Evolutionary conservation across 1,140 invertebrate genomes (phyloP), one percentile per base, ranked within the genome.

Genomic region (Achroia grisella): DNA sequence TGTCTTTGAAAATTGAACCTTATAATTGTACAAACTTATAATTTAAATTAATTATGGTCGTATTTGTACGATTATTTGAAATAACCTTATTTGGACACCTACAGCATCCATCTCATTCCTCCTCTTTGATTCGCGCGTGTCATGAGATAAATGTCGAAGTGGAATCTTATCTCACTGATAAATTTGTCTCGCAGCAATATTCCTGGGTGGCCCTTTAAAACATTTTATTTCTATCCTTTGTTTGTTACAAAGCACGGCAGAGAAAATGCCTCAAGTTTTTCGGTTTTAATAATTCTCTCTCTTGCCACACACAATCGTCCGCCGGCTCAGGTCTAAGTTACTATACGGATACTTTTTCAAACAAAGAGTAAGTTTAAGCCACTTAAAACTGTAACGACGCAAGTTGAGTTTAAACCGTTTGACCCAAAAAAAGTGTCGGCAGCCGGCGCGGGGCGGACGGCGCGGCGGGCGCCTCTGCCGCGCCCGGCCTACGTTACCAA

Each of bases 301-400:
- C 28, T 40, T 3, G 39, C 11, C 10, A 35, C 28, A 23, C 17
- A 23, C 17, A 40, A 29, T 40, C 11, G n/a, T 11, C 39, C 27
- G 23, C 23, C 3, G 39, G 12, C 23, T 28, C 11, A 30, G 4
- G 29, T 2, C 11, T 29, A 36, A 44, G 42, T 36, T 36, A 44
- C 23, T 30, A 15, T 10, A 17, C 42, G 48, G 39, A 41, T 52
- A 56, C 44, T 59, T 60, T 45, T 45, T 29, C 52, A 63, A 60
- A 60, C 49, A 65, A 55, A 49, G 47, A 48, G 13, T 46, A 68
- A 63, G 57, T 69, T 66, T 46, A 60, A 64, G 56, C 56, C 62
- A 67, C 65, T 72, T 69, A 69, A 62, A 67, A 64, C 52, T 69
- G 44, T 47, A 57, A 62, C 53, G 44, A 48, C 46, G 48, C 55